These are phyloP conservation scores for Dysmachus trigonus DNA, from an alignment of 2,888 invertebrate genomes.

Conservation along the genomic window DNA sequence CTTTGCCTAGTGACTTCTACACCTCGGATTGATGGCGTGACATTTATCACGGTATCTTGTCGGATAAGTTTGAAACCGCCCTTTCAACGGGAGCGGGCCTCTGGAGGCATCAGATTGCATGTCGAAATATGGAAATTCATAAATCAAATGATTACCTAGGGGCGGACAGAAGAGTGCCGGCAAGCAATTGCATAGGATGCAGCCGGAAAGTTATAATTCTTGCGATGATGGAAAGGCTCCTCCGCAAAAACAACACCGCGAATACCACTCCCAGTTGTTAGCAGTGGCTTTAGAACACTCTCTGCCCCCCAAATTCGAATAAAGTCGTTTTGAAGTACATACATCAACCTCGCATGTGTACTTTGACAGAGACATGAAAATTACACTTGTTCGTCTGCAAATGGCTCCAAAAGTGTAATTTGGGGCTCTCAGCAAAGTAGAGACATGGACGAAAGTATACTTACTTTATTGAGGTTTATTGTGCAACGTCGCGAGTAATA, in stretches of 20 bases:
- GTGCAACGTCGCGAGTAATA: neutral
- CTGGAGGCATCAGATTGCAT: conserved; percentile 4
- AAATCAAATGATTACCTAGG: conserved; percentile 12
- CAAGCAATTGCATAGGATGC: neutral
- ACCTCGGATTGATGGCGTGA: conserved; percentile 8
- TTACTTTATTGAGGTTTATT: neutral
- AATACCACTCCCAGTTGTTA: neutral
- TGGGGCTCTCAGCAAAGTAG: neutral
- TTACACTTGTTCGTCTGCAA: neutral
- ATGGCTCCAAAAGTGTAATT: neutral
- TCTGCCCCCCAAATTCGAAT: neutral
- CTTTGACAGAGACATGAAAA: conserved; percentile 10
- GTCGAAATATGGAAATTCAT: conserved; percentile 37
- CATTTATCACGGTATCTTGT: conserved; percentile 16
- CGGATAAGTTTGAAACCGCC: neutral
- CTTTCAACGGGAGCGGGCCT: neutral
- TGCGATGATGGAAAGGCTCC: neutral
- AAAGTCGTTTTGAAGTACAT: neutral
- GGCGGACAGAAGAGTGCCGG: neutral
- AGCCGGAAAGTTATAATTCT: neutral
- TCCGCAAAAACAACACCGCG: neutral
- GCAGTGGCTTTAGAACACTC: neutral
- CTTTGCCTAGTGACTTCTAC: neutral
- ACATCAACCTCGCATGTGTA: neutral
- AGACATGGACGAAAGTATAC: neutral